These are phyloP conservation scores for Oligia fasciuncula DNA, from an alignment of 2,888 invertebrate species.

Conservation along the genomic window DNA sequence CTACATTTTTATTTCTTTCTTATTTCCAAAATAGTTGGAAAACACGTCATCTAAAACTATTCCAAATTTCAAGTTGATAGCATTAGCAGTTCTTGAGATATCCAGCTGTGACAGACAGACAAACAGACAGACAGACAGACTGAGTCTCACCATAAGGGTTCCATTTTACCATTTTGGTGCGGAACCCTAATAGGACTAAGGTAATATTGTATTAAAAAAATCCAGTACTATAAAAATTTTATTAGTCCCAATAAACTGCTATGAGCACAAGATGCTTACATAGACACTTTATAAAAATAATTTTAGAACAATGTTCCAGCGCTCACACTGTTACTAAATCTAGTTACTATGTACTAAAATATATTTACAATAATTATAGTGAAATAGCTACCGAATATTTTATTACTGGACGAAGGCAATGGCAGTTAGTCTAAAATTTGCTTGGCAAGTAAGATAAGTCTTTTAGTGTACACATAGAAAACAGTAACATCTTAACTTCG, in stretches of 20 bases:
- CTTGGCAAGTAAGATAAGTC: constrained; percentile 78
- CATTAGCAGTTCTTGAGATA: no score
- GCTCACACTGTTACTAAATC: constrained; percentile 44
- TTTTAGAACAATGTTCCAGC: constrained; percentile 54
- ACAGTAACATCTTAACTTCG: constrained; percentile 43
- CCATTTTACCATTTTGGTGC: no score
- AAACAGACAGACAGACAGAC: no score
- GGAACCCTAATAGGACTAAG: background rate
- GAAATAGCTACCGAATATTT: constrained; percentile 60
- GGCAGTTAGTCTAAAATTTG: constrained; percentile 72
- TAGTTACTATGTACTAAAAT: constrained; percentile 54
- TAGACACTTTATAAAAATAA: constrained; percentile 78
- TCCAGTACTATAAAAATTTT: constrained; percentile 67
- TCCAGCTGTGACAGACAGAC: no score
- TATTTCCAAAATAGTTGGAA: no score
- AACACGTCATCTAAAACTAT: no score
- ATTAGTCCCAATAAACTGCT: constrained; percentile 73
- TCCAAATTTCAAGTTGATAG: no score
- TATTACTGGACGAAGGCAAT: constrained; percentile 72
- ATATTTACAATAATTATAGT: constrained; percentile 59
- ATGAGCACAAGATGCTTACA: constrained; percentile 66
- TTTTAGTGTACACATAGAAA: constrained; percentile 61
- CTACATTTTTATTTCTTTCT: no score
- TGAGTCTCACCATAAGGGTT: no score
- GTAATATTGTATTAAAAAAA: background rate